A percentile compares a stretch with the other conserved stretches of the same genome.
Conservation (phyloP, 2,113 vertebrate genomes). For the Nesogale talazaci region DNA sequence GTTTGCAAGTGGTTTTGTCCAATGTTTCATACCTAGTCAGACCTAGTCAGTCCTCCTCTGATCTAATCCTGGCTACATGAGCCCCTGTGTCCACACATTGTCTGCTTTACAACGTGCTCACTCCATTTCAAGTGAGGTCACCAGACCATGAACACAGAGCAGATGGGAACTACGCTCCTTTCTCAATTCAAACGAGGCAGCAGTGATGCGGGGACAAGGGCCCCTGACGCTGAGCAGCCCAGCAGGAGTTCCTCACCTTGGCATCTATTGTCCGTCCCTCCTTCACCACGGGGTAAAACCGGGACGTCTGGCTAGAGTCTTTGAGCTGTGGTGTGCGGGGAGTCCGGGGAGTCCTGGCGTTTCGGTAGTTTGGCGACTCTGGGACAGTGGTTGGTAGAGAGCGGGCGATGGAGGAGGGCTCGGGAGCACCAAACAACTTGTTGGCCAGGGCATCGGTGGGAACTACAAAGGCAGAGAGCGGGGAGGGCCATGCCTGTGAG, state of each 20-base stretch:
- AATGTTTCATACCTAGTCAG: not conserved
- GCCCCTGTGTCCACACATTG: not conserved
- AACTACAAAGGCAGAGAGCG: slow-evolving; percentile 84
- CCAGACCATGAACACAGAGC: not conserved
- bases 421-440: slow-evolving; percentile 96
- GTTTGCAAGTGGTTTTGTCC: not conserved
- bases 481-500: not conserved
- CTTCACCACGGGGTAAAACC: slow-evolving; percentile 99
- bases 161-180: not conserved
- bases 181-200: not conserved
- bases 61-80: not conserved
- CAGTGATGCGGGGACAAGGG: not conserved
- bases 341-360: slow-evolving; percentile 94
- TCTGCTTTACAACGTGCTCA: not conserved
- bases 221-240: not conserved
- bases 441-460: slow-evolving; percentile 98
- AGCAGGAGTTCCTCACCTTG: slow-evolving; percentile 87
- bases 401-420: slow-evolving; percentile 94
- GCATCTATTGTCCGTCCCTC: slow-evolving; percentile 96
- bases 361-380: slow-evolving; percentile 97
- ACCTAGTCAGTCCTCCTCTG: not conserved
- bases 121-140: not conserved
- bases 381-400: slow-evolving; percentile 98
- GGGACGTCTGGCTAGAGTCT: slow-evolving; percentile 94
- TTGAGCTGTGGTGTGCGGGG: slow-evolving; percentile 97